Conservation (phyloP, 2,113 vertebrate species). For the Oncorhynchus mykiss region DNA sequence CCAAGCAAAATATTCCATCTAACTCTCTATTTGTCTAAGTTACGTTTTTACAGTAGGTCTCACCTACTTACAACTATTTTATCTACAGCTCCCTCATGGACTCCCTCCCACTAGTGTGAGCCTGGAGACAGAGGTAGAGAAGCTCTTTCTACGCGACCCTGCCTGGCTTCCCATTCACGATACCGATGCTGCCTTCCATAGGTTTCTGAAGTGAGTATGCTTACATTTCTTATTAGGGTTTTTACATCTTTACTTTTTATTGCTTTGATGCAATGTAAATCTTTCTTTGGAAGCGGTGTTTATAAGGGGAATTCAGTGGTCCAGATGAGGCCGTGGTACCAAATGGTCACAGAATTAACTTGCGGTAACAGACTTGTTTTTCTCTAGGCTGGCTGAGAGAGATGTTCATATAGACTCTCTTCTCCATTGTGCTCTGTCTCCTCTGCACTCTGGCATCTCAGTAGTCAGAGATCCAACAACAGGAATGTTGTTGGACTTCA, state of each 20-base stretch:
- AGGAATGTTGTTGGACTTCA: constrained; percentile 84
- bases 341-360: background rate
- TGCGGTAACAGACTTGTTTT: constrained; percentile 8
- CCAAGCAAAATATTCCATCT: background rate
- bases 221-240: background rate
- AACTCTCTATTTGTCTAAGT: background rate
- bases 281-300: background rate
- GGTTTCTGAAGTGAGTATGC: constrained; percentile 75
- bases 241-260: background rate
- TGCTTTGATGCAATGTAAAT: background rate
- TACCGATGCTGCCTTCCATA: constrained; percentile 80
- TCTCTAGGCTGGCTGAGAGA: constrained; percentile 76
- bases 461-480: constrained; percentile 88
- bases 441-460: constrained; percentile 81
- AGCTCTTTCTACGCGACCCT: constrained; percentile 78
- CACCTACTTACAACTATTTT: background rate
- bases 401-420: constrained; percentile 75
- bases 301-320: background rate
- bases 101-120: constrained; percentile 82
- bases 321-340: constrained; percentile 72
- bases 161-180: constrained; percentile 85
- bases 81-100: constrained; percentile 80
- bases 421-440: constrained; percentile 64
- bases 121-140: constrained; percentile 81
- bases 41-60: background rate